Evolutionary conservation across 2,888 invertebrate genomes (phyloP), one percentile per base, ranked within the genome.

Genomic region (Myathropa florea): DNA sequence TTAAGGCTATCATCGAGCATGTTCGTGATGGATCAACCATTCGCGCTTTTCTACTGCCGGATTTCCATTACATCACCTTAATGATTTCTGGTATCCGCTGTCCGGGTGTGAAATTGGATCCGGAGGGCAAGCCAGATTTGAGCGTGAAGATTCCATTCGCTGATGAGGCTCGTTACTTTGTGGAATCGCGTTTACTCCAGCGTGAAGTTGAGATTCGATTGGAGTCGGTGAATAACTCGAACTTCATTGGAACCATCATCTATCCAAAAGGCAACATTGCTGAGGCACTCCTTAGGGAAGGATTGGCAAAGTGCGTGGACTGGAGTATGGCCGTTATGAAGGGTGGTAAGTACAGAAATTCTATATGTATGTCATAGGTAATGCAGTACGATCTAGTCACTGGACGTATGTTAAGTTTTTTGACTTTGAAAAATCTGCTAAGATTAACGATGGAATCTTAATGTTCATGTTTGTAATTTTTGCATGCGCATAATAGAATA

Each of bases 21-120:
- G 99, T 99, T 0, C 95, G 98, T 77, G 99, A 99, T 93, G 99
- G 99, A 0, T 98, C 98, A 36, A 99, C 99, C 0, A 96, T 99
- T 14, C 95, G 99, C 88, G 96, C 97, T 3, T 97, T 98, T 90
- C 94, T 99, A 12, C 93, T 99, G 77, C 98, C 99, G 1, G 97
- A 97, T 82, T 98, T 95, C 92, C 96, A 97, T 89, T 97, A 98
- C 91, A 95, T 99, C 80, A 99, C 98, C 0, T 93, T 99, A 81
- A 98, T 98, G 97, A 95, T 99, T 88, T 97, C 98, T 68, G 99
- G 99, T 83, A 98, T 99, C 89, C 94, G 96, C 90, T 97, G 97
- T 90, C 96, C 96, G 4, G 95, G 96, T 73, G 96, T 97, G 73
- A 97, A 97, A 92, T 94, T 96, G 90, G 96, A 96, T 90, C 93